A percentile compares a stretch with the other conserved stretches of the same genome.
Evolutionary conservation across 2,113 vertebrate species (phyloP).

Genomic region (Herpetotheres cachinnans): DNA sequence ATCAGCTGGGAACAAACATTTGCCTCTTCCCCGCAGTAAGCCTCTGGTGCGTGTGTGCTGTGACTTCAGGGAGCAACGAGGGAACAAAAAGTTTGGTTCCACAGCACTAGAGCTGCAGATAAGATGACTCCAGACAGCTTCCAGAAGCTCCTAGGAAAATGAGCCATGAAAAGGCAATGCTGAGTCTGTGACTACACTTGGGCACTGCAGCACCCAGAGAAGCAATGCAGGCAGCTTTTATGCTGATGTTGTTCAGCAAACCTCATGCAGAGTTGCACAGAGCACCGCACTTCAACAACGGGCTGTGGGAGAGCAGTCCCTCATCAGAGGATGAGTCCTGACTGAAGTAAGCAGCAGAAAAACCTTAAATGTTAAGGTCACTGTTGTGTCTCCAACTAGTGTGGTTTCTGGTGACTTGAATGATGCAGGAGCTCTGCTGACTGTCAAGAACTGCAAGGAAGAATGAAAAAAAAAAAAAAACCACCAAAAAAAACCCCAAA

Average conservation of each 20-base stretch:
- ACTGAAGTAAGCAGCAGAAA: background rate
- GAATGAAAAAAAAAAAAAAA: background rate
- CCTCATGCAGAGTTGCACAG: background rate
- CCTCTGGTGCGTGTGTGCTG: background rate
- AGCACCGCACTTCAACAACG: rapidly evolving
- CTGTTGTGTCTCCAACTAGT: background rate
- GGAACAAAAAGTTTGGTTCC: background rate
- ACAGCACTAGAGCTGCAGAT: background rate
- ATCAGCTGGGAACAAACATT: background rate
- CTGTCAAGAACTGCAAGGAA: background rate
- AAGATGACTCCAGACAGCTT: background rate
- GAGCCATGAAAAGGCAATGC: background rate
- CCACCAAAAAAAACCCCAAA: too few species aligned
- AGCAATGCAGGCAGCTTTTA: background rate
- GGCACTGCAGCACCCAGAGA: background rate
- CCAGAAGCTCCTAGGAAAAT: background rate
- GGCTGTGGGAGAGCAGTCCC: background rate
- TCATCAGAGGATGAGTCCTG: background rate
- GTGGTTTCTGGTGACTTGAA: background rate
- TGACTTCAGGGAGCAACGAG: background rate
- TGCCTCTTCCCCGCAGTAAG: background rate
- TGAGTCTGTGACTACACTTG: background rate
- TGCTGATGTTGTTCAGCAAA: rapidly evolving
- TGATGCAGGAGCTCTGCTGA: background rate
- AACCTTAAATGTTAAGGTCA: background rate